Percentiles rank a stretch among this genome's conserved stretches.
Evolutionary conservation across 2,888 invertebrate genomes (phyloP).

Genomic region (Theretra japonica): DNA sequence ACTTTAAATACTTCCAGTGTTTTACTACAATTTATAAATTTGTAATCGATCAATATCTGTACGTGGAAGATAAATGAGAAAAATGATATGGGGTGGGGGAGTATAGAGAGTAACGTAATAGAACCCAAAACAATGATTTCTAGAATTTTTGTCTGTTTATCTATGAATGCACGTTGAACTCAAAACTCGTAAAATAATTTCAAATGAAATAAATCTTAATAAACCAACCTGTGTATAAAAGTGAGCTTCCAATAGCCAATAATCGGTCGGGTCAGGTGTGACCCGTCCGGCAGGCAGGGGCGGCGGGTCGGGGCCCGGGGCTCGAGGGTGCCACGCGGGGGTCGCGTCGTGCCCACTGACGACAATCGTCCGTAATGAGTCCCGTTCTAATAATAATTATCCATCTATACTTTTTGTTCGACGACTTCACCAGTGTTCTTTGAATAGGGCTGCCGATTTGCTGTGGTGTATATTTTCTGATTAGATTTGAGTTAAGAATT

Average conservation of each 20-base stretch:
- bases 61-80: too few species aligned
- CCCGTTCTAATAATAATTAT: conserved; percentile 81
- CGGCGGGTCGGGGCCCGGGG: conserved; percentile 32
- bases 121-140: too few species aligned
- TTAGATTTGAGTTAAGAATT: conserved; percentile 6
- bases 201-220: conserved; percentile 28
- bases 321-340: conserved; percentile 31
- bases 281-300: conserved; percentile 48
- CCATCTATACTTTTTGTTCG: conserved; percentile 81
- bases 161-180: too few species aligned
- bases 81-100: too few species aligned
- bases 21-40: too few species aligned
- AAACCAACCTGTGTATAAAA: conserved; percentile 60
- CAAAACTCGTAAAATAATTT: too few species aligned
- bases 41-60: too few species aligned
- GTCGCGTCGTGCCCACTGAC: conserved; percentile 46
- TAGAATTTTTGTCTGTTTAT: too few species aligned
- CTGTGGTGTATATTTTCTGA: not conserved
- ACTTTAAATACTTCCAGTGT: too few species aligned
- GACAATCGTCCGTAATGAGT: conserved; percentile 83
- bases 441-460: conserved; percentile 61
- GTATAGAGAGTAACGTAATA: too few species aligned
- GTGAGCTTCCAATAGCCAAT: conserved; percentile 67
- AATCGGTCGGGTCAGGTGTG: conserved; percentile 73
- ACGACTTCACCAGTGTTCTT: conserved; percentile 64